Evolutionary conservation across 1,140 invertebrate species (phyloP).

Genomic region (Archivesica marissinica): DNA sequence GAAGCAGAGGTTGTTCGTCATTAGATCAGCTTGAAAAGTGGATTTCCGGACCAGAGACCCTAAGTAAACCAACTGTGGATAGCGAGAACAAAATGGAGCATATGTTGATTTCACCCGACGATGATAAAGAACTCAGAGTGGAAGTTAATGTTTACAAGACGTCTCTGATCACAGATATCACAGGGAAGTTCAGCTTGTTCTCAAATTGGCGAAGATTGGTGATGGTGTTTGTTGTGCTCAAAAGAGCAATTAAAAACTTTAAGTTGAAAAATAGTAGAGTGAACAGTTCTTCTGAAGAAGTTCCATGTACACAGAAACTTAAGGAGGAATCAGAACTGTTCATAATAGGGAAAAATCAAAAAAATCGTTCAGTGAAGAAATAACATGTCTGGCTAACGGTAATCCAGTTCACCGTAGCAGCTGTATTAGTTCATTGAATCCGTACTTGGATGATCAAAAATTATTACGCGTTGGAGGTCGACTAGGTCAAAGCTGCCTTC

Average conservation of each 20-base stretch:
- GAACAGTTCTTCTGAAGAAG: background rate
- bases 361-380: slow-evolving; percentile 1
- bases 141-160: slow-evolving; percentile 11
- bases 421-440: slow-evolving; percentile 24
- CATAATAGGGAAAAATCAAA: background rate
- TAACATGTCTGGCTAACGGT: background rate
- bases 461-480: slow-evolving; percentile 32
- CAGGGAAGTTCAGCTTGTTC: slow-evolving; percentile 3
- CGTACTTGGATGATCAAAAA: slow-evolving; percentile 17
- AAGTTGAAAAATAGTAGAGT: background rate
- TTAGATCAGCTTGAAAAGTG: slow-evolving; percentile 8
- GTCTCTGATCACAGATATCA: background rate
- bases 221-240: background rate
- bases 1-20: slow-evolving; percentile 39
- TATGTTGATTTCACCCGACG: background rate
- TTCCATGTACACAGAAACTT: background rate
- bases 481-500: slow-evolving; percentile 5
- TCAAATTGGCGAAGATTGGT: slow-evolving; percentile 24
- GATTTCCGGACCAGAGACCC: background rate
- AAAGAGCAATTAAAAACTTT: slow-evolving; percentile 9
- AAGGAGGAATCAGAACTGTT: background rate
- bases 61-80: background rate
- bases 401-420: background rate
- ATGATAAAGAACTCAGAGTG: slow-evolving; percentile 18
- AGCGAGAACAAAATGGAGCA: background rate